Evolutionary conservation across 2,797 vertebrate genomes (phyloP), one percentile per base, ranked within the genome.

Genomic region (Galaxias olidus): DNA sequence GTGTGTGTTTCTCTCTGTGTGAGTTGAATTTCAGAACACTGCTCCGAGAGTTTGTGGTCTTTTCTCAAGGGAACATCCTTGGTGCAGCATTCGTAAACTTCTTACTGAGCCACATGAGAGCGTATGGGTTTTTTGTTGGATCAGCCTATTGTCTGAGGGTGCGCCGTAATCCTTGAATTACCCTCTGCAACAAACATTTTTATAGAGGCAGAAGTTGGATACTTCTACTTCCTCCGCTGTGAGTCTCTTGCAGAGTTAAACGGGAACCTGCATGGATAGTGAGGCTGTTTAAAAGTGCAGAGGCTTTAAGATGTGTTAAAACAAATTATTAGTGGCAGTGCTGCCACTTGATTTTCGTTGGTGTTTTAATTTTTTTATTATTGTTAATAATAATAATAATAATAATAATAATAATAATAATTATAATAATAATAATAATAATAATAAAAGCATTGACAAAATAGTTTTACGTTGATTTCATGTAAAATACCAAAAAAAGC

Each of bases 11-110:
- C 30, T 6, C 3, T 30, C 30, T 30, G 30, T 30, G 30, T 30
- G 30, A 30, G 30, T 30, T 30, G 30, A 30, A 30, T 30, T 30
- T 30, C 30, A 30, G 30, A 3, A 81, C 79, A 80, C 85, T 86
- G 82, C 76, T 74, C 79, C 77, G 77, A 76, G 66, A 76, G 76
- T 70, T 77, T 84, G 83, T 87, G 81, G 78, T 86, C 80, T 82
- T 82, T 83, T 81, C 84, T 81, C 87, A 85, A 77, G 82, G 69
- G 80, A 88, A 85, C 76, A 81, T 87, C 79, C 80, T 88, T 85
- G 80, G 74, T 80, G 80, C 74, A 78, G 76, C 73, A 74, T 87
- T 87, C 78, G 85, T 88, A 83, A 85, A 86, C 77, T 72, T 85
- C 71, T 82, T 82, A 79, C 79, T 78, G 30, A 74, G 68, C 80